phyloP scores from a whole-genome alignment of 2,797 vertebrate species.

The Sebastes baramenuke region DNA sequence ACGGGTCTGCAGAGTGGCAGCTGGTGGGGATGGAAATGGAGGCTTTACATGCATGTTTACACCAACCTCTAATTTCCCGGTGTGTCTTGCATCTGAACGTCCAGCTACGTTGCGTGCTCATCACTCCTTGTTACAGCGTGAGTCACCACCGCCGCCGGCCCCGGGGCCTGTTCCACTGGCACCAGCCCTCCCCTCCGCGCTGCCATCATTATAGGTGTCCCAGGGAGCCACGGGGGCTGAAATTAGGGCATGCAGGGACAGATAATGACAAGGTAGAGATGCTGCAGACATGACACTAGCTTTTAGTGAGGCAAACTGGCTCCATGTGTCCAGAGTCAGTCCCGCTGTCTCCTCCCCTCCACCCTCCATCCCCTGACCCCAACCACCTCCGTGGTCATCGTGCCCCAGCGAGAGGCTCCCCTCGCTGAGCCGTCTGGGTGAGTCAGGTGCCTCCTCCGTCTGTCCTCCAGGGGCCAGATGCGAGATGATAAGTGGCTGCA shows the following conservation, averaged over 20 bases:
- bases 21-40: conserved; percentile 18
- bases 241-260: conserved; percentile 74
- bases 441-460: conserved; percentile 59
- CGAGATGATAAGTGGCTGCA: conserved; percentile 63
- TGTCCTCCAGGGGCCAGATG: conserved; percentile 58
- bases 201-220: conserved; percentile 78
- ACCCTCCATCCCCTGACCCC: neutral
- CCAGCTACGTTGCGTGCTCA: conserved; percentile 43
- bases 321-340: conserved; percentile 70
- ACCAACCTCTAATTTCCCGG: conserved; percentile 36
- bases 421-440: conserved; percentile 29
- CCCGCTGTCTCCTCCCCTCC: conserved; percentile 7
- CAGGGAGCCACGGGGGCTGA: conserved; percentile 60
- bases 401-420: conserved; percentile 22
- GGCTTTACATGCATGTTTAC: conserved; percentile 31
- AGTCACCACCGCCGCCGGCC: conserved; percentile 60
- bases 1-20: conserved; percentile 22
- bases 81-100: conserved; percentile 41
- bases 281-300: conserved; percentile 71
- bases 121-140: conserved; percentile 46
- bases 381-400: neutral
- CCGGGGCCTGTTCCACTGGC: conserved; percentile 68
- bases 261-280: conserved; percentile 80
- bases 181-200: conserved; percentile 56
- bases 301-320: conserved; percentile 71